Evolutionary conservation across 2,888 invertebrate species (phyloP).

Genomic region (Parasteatoda lunata): DNA sequence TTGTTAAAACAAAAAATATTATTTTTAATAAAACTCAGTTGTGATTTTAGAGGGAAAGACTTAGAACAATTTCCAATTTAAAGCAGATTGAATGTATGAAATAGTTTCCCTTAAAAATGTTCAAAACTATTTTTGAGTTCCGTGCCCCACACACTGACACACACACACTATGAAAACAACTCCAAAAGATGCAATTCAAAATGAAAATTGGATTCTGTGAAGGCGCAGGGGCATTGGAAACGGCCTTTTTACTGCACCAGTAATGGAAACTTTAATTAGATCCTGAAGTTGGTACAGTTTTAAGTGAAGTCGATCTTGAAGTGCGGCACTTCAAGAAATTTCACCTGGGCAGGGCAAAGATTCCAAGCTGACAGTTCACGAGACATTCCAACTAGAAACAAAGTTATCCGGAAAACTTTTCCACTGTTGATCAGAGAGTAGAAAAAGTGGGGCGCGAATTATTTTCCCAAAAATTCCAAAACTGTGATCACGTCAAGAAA

Average conservation of each 20-base stretch:
- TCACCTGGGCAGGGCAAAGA: slow-evolving; percentile 42
- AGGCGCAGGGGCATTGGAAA: background rate
- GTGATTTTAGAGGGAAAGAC: too few species aligned
- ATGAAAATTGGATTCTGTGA: slow-evolving; percentile 20
- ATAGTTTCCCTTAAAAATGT: too few species aligned
- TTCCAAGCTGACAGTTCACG: slow-evolving; percentile 39
- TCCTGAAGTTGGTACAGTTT: slow-evolving; percentile 34
- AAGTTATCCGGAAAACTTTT: slow-evolving; percentile 58
- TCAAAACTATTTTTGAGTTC: background rate
- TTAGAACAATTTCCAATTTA: too few species aligned
- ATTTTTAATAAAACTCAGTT: too few species aligned
- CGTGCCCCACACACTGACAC: background rate
- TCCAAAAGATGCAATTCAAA: slow-evolving; percentile 1
- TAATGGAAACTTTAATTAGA: slow-evolving; percentile 65
- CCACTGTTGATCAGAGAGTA: slow-evolving; percentile 8
- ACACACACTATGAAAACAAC: background rate
- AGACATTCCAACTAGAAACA: slow-evolving; percentile 40
- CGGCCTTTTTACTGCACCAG: slow-evolving; percentile 6
- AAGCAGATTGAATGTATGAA: too few species aligned
- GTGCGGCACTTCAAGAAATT: slow-evolving; percentile 24
- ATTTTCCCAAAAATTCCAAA: slow-evolving; percentile 50
- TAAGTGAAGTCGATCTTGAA: slow-evolving; percentile 27
- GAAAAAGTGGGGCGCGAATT: slow-evolving; percentile 40
- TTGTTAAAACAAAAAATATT: too few species aligned
- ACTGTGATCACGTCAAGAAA: slow-evolving; percentile 14